These are phyloP conservation scores for Phylloscopus collybita DNA, from an alignment of 2,797 vertebrate species.

Conservation along the genomic window DNA sequence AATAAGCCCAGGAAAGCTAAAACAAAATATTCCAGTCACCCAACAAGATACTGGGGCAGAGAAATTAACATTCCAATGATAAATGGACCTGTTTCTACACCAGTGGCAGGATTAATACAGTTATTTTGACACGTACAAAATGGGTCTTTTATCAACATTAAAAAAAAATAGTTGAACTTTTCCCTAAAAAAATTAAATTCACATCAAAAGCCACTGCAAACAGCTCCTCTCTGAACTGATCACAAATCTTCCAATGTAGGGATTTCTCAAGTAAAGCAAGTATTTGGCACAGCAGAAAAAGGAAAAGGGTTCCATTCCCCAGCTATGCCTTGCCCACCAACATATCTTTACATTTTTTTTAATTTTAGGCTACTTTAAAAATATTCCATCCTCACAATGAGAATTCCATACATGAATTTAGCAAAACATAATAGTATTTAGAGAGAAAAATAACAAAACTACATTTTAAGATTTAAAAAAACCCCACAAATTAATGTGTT, in stretches of 20 bases:
- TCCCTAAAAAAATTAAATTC: neutral
- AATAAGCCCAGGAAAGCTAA: neutral
- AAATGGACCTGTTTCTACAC: neutral
- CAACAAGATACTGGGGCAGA: neutral
- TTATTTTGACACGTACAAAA: neutral
- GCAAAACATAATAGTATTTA: neutral
- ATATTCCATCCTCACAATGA: accelerated
- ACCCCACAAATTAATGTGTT: neutral
- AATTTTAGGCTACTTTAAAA: neutral
- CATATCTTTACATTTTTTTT: neutral
- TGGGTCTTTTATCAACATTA: neutral
- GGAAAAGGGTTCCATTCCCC: neutral
- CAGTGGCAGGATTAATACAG: neutral
- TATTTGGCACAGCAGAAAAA: neutral
- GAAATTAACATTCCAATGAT: neutral
- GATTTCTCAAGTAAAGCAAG: neutral
- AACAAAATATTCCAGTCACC: neutral
- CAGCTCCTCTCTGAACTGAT: neutral
- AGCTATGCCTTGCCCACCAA: accelerated
- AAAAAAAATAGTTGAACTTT: neutral
- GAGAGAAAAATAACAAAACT: neutral
- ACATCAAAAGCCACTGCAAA: neutral
- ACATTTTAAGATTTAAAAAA: neutral
- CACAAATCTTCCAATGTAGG: neutral
- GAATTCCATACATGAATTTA: neutral